Evolutionary conservation across 2,888 invertebrate genomes (phyloP).

Genomic region (Eilema caniola): DNA sequence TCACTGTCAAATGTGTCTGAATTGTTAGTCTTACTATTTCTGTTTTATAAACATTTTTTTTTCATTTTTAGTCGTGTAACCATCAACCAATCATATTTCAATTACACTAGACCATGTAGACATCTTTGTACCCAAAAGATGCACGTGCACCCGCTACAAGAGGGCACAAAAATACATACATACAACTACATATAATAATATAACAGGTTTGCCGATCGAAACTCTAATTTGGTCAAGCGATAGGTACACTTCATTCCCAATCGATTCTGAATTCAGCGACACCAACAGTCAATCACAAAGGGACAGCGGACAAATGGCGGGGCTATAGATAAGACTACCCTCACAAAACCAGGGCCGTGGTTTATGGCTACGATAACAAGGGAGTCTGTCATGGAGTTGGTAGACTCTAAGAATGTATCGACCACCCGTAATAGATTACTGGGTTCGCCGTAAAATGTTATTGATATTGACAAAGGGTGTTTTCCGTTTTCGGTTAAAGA

Average conservation of each 20-base stretch:
- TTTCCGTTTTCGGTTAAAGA: background rate
- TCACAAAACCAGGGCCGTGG: slow-evolving; percentile 16
- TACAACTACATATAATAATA: background rate
- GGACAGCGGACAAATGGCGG: slow-evolving; percentile 23
- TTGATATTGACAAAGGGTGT: slow-evolving; percentile 9
- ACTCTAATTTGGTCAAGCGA: background rate
- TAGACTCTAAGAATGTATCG: slow-evolving; percentile 20
- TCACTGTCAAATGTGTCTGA: too few relatives aligned
- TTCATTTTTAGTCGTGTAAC: too few relatives aligned
- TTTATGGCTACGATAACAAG: slow-evolving; percentile 26
- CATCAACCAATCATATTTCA: too few relatives aligned
- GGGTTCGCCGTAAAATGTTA: slow-evolving; percentile 21
- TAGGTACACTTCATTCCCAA: slow-evolving; percentile 1
- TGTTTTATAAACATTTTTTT: too few relatives aligned
- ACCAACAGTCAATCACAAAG: slow-evolving; percentile 21
- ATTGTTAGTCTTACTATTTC: too few relatives aligned
- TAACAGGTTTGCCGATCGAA: background rate
- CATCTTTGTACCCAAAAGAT: too few relatives aligned
- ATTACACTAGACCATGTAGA: too few relatives aligned
- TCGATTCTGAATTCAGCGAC: slow-evolving; percentile 18
- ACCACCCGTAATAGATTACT: slow-evolving; percentile 19
- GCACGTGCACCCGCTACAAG: too few relatives aligned
- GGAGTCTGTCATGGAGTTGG: slow-evolving; percentile 15
- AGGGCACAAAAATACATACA: background rate
- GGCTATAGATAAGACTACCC: slow-evolving; percentile 24